These are phyloP conservation scores for Xanthia icteritia DNA, from an alignment of 2,888 invertebrate species.

Conservation along the genomic window DNA sequence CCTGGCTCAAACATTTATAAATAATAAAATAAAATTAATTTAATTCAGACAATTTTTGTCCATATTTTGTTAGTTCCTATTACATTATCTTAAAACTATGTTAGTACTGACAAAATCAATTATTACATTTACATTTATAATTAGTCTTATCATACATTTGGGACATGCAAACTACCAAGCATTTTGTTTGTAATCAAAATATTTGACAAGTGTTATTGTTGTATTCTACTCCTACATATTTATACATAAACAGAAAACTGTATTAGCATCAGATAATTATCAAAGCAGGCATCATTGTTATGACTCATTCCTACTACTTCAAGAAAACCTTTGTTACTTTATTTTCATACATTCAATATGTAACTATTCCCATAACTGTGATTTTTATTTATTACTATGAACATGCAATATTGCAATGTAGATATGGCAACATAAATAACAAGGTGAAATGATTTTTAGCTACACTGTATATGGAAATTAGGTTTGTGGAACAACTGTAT, in stretches of 20 bases:
- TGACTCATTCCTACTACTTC: slow-evolving; percentile 48
- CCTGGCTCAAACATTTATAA: too few species aligned
- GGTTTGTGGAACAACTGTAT: slow-evolving; percentile 69
- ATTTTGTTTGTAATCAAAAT: slow-evolving; percentile 32
- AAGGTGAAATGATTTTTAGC: slow-evolving; percentile 36
- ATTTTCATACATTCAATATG: slow-evolving; percentile 20
- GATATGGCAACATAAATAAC: slow-evolving; percentile 54
- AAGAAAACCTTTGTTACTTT: slow-evolving; percentile 56
- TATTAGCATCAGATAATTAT: slow-evolving; percentile 52
- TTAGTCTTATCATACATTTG: background rate
- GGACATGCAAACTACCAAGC: background rate
- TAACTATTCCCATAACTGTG: slow-evolving; percentile 9
- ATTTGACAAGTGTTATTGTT: slow-evolving; percentile 34
- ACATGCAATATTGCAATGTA: slow-evolving; percentile 35
- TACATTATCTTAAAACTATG: too few species aligned
- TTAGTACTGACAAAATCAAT: too few species aligned
- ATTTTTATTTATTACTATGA: slow-evolving; percentile 29
- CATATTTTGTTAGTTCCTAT: too few species aligned
- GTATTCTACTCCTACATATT: slow-evolving; percentile 16
- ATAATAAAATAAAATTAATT: too few species aligned
- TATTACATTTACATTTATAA: too few species aligned
- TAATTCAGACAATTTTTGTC: too few species aligned
- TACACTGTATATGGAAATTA: slow-evolving; percentile 56
- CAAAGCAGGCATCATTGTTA: slow-evolving; percentile 52
- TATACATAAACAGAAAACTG: slow-evolving; percentile 37